phyloP scores from a whole-genome alignment of 1,140 invertebrate genomes.

The Zophobas atratus region DNA sequence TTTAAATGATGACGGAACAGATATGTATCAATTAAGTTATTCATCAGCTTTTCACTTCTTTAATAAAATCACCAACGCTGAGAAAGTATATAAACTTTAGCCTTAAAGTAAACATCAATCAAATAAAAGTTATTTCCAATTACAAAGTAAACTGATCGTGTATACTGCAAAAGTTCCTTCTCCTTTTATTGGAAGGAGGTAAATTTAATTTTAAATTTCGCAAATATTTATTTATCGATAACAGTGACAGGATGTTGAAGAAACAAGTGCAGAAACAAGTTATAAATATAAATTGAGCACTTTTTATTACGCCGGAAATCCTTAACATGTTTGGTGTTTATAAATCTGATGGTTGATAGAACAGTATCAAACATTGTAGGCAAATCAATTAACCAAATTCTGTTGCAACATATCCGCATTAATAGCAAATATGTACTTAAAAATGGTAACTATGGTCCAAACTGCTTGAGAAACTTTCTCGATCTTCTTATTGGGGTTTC shows the following conservation, averaged over 20 bases:
- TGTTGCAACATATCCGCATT: background rate
- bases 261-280: slow-evolving; percentile 4
- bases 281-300: slow-evolving; percentile 2
- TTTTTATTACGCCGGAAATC: slow-evolving; percentile 35
- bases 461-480: slow-evolving; percentile 22
- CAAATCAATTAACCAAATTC: slow-evolving; percentile 14
- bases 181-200: background rate
- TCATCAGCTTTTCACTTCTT: background rate
- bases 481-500: slow-evolving; percentile 1
- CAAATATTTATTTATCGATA: slow-evolving; percentile 22
- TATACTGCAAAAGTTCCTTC: background rate
- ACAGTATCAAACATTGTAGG: slow-evolving; percentile 7
- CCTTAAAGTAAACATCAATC: no score
- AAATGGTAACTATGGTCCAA: slow-evolving; percentile 1
- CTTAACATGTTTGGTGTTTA: slow-evolving; percentile 30
- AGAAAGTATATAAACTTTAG: no score
- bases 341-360: background rate
- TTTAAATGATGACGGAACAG: slow-evolving; percentile 1
- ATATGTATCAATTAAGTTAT: background rate
- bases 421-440: background rate
- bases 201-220: slow-evolving; percentile 5
- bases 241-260: slow-evolving; percentile 31
- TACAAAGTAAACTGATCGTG: no score
- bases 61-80: no score
- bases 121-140: no score